Base-by-base conservation (phyloP, 2,797 vertebrate species). In the Ctenopoma kingsleyae region DNA sequence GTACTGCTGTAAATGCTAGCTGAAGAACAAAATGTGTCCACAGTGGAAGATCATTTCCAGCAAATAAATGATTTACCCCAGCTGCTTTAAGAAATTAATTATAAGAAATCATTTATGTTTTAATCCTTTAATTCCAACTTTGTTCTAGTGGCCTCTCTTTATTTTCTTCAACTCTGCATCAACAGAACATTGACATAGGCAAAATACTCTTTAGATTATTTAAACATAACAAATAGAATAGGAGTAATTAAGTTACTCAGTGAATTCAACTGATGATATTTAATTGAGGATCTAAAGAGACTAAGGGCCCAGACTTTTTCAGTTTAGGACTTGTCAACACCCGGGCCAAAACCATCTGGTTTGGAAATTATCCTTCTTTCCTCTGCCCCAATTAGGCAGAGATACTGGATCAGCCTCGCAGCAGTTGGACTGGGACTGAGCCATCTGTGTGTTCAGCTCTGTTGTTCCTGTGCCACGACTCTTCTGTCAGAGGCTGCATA, bases 401-500 rank as follows among this genome's bases (percentile, higher is more conserved):
- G 61, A 84, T 79, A 71, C 78, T 75, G 80, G 77, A 81, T 83
- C 71, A 81, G 83, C 84, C 91, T 85, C 12, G 53, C 64, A 80
- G 83, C 82, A 38, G 82, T 90, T 90, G 90, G 87, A 90, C 79
- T 36, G 66, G 74, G 75, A 71, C 75, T 50, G 55, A 1, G 43
- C 88, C 90, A 91, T 91, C 90, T 92, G 91, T 76, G 81, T 80
- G 80, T 77, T 74, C 77, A 60, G 74, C 27, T 6, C 52, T 56
- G 74, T 79, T 80, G 72, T 75, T 83, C 70, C 63, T 38, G 60
- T 60, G 69, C 83, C 71, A 76, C 10, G 13, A 38, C 76, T 81
- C 62, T 59, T 61, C 67, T 74, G 57, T 84, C 76, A 60, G 40
- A 68, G 44, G 52, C 74, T 43, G 43, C 57, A 16, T 64, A 46